phyloP scores from a whole-genome alignment of 2,888 invertebrate species.

The Melikaiella ostensackeni region DNA sequence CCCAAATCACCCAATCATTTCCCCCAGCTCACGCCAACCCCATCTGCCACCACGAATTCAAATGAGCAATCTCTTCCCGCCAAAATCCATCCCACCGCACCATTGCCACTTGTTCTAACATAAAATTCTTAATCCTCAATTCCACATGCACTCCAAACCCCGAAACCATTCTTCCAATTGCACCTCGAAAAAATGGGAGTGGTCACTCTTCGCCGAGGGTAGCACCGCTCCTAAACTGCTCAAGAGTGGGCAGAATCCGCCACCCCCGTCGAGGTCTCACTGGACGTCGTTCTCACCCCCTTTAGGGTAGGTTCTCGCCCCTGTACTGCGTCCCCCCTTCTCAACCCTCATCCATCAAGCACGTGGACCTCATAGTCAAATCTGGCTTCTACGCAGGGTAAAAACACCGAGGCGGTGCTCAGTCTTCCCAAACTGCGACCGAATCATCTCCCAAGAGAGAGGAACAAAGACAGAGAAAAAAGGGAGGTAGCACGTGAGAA shows the following conservation, averaged over 20 bases:
- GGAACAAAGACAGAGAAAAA: slow-evolving; percentile 51
- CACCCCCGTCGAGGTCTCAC: slow-evolving; percentile 44
- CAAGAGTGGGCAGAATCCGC: slow-evolving; percentile 27
- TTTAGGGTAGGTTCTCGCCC: slow-evolving; percentile 8
- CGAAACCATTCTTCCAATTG: slow-evolving; percentile 26
- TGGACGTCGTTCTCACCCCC: slow-evolving; percentile 9
- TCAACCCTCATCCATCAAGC: slow-evolving; percentile 24
- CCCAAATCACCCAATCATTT: not conserved
- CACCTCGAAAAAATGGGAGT: slow-evolving; percentile 52
- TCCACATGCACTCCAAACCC: slow-evolving; percentile 17
- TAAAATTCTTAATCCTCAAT: slow-evolving; percentile 15
- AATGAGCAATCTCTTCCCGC: slow-evolving; percentile 33
- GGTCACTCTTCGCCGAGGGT: slow-evolving; percentile 45
- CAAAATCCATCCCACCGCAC: slow-evolving; percentile 24
- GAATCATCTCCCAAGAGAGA: slow-evolving; percentile 41
- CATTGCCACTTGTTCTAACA: slow-evolving; percentile 4
- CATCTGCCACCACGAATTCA: slow-evolving; percentile 28
- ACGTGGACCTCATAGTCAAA: slow-evolving; percentile 51
- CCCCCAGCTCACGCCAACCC: not conserved
- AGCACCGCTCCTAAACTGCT: not conserved
- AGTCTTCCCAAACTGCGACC: not conserved
- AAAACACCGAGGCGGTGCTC: slow-evolving; percentile 55
- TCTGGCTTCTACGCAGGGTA: slow-evolving; percentile 57
- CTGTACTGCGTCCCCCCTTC: not conserved
- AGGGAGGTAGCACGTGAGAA: slow-evolving; percentile 35